These are phyloP conservation scores for Patella caerulea DNA, from an alignment of 2,888 invertebrate species.

Conservation along the genomic window DNA sequence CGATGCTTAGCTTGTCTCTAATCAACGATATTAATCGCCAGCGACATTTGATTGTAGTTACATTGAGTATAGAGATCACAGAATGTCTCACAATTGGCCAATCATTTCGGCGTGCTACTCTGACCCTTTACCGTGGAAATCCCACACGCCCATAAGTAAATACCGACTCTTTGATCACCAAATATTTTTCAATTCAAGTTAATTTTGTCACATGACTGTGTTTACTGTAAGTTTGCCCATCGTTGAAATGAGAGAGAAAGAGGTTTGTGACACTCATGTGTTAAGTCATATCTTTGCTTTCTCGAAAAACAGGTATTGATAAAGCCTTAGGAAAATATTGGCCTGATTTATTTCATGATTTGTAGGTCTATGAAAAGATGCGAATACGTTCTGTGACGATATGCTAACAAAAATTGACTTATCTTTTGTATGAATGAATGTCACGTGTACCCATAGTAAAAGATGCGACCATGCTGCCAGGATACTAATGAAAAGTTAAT, in stretches of 20 bases:
- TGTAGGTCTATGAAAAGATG: neutral
- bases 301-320: slow-evolving; percentile 6
- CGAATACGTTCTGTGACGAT: too few species aligned
- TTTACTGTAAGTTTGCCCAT: neutral
- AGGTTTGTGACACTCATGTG: neutral
- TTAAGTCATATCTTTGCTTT: slow-evolving; percentile 13
- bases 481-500: too few species aligned
- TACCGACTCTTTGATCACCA: slow-evolving; percentile 26
- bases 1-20: neutral
- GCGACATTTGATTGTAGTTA: slow-evolving; percentile 21
- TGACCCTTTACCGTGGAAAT: slow-evolving; percentile 17
- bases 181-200: slow-evolving; percentile 7
- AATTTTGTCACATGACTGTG: slow-evolving; percentile 3
- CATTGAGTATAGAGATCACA: slow-evolving; percentile 17
- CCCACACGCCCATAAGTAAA: slow-evolving; percentile 29
- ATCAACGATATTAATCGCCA: slow-evolving; percentile 21
- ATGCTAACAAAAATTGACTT: too few species aligned
- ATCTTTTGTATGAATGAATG: too few species aligned
- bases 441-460: too few species aligned
- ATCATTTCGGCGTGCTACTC: slow-evolving; percentile 9
- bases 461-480: too few species aligned
- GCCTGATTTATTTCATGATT: neutral
- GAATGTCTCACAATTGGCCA: slow-evolving; percentile 17
- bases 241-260: neutral
- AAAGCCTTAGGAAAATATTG: neutral